Conservation (phyloP, 2,797 vertebrate species). For the Xiphorhynchus erythropygius region DNA sequence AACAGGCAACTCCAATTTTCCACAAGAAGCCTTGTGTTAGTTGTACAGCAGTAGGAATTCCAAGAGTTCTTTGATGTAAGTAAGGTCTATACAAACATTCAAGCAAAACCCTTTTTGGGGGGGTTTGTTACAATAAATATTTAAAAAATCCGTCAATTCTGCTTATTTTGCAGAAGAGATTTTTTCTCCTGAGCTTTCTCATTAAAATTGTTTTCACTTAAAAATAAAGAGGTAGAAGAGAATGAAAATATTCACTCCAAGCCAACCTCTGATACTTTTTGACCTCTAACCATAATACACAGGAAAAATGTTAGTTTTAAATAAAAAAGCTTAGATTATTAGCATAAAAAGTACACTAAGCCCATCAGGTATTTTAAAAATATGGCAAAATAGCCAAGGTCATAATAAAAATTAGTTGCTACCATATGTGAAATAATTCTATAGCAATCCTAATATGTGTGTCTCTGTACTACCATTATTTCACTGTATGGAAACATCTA, state of each 20-base stretch:
- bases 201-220: slow-evolving; percentile 33
- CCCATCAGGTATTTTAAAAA: neutral
- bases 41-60: fast-evolving
- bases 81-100: slow-evolving; percentile 60
- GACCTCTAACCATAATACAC: neutral
- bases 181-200: slow-evolving; percentile 3
- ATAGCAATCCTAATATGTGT: neutral
- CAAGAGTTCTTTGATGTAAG: slow-evolving; percentile 32
- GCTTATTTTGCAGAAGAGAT: slow-evolving; percentile 15
- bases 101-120: slow-evolving; percentile 33
- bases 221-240: neutral
- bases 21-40: neutral
- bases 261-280: neutral
- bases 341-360: neutral
- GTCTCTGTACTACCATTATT: neutral
- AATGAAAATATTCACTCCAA: neutral
- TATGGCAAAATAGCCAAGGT: neutral
- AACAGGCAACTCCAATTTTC: neutral
- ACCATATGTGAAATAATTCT: slow-evolving; percentile 9
- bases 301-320: neutral
- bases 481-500: neutral
- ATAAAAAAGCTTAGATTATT: neutral
- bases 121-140: slow-evolving; percentile 33
- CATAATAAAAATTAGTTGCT: slow-evolving; percentile 25
- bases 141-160: slow-evolving; percentile 24